Evolutionary conservation across 1,140 invertebrate species (phyloP).

Genomic region (Lanistes nyassanus): DNA sequence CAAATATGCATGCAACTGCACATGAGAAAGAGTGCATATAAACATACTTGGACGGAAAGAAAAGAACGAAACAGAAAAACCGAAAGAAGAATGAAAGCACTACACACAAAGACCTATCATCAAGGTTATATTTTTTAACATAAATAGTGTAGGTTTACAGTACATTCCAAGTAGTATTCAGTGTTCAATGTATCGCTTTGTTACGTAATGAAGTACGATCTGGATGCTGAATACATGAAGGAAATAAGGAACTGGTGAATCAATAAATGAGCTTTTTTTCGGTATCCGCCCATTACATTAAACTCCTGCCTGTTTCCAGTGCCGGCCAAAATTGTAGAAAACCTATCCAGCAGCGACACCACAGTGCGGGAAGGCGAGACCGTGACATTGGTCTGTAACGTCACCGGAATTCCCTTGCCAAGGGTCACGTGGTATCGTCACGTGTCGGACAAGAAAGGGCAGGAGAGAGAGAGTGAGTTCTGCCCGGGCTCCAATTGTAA

Average conservation of each 20-base stretch:
- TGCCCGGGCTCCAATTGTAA: constrained; percentile 37
- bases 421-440: constrained; percentile 60
- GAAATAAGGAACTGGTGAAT: no score
- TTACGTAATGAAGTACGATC: no score
- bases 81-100: no score
- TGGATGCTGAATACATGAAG: not conserved
- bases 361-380: constrained; percentile 57
- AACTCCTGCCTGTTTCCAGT: constrained; percentile 35
- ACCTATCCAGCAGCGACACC: constrained; percentile 43
- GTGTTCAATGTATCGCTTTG: no score
- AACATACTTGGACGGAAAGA: no score
- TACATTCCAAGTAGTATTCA: no score
- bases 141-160: no score
- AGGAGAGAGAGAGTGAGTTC: constrained; percentile 42
- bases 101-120: no score
- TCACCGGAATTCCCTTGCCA: constrained; percentile 60
- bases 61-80: not conserved
- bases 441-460: constrained; percentile 14
- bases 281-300: no score
- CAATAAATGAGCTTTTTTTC: not conserved
- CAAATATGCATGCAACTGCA: no score
- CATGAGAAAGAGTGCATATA: not conserved
- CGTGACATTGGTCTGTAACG: constrained; percentile 58
- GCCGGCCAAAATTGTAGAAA: constrained; percentile 50
- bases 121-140: no score